phyloP scores from a whole-genome alignment of 2,888 invertebrate species.

The Rhyacophila evoluta region DNA sequence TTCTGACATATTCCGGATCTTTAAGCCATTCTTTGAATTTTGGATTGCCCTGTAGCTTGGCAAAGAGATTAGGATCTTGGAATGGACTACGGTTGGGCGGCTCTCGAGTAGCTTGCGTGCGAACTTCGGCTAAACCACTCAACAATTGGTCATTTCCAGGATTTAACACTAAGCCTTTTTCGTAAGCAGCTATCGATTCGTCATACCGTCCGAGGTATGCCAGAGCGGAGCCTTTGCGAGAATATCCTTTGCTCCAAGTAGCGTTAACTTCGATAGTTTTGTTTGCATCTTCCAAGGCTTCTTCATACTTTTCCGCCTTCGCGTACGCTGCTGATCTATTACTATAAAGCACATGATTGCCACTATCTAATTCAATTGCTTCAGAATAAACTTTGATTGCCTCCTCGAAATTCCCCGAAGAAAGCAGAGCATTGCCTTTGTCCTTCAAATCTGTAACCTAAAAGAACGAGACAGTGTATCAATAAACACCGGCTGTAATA shows the following conservation, averaged over 20 bases:
- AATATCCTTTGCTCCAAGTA: slow-evolving; percentile 90
- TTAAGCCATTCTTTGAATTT: slow-evolving; percentile 77
- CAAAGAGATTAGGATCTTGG: slow-evolving; percentile 68
- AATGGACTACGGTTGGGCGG: slow-evolving; percentile 63
- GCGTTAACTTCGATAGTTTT: slow-evolving; percentile 84
- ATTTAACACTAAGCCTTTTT: slow-evolving; percentile 76
- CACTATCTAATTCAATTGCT: slow-evolving; percentile 82
- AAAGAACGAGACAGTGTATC: slow-evolving; percentile 55
- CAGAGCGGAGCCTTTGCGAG: slow-evolving; percentile 88
- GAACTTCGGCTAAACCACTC: slow-evolving; percentile 76
- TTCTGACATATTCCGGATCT: slow-evolving; percentile 79
- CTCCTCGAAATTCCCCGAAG: slow-evolving; percentile 80
- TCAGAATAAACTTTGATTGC: slow-evolving; percentile 85
- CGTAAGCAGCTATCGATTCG: slow-evolving; percentile 83
- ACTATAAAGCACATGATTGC: slow-evolving; percentile 90
- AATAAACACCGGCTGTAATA: slow-evolving; percentile 33
- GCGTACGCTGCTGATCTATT: slow-evolving; percentile 93
- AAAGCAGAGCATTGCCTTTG: slow-evolving; percentile 87
- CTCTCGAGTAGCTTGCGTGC: slow-evolving; percentile 57
- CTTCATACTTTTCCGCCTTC: slow-evolving; percentile 79
- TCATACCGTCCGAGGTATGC: slow-evolving; percentile 79
- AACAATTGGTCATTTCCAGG: slow-evolving; percentile 79
- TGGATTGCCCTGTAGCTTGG: slow-evolving; percentile 76
- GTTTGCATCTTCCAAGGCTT: slow-evolving; percentile 87
- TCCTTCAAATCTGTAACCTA: slow-evolving; percentile 88